Percentiles rank a stretch among this genome's conserved stretches.
Evolutionary conservation across 2,888 invertebrate species (phyloP).

Genomic region (Vanessa cardui): DNA sequence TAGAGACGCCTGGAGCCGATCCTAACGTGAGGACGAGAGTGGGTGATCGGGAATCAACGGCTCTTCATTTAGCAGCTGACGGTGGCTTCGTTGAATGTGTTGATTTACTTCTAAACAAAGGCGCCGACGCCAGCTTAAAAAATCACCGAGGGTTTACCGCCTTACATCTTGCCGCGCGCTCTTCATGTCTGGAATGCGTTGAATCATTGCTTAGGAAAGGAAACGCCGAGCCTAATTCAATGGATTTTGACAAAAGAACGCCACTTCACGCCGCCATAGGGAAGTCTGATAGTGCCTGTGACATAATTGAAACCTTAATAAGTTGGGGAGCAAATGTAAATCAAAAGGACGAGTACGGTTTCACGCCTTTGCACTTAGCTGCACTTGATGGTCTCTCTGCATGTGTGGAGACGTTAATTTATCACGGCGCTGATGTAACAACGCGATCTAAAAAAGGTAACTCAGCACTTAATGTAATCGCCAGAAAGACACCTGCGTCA

Average conservation of each 20-base stretch:
- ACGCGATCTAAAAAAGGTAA: conserved; percentile 94
- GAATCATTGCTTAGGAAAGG: conserved; percentile 89
- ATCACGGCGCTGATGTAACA: conserved; percentile 94
- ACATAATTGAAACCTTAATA: conserved; percentile 90
- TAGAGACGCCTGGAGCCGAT: conserved; percentile 88
- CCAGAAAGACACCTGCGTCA: conserved; percentile 93
- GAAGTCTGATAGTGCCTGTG: conserved; percentile 91
- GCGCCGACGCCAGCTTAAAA: conserved; percentile 88
- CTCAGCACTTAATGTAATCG: conserved; percentile 92
- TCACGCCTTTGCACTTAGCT: conserved; percentile 92
- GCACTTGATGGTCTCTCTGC: conserved; percentile 92
- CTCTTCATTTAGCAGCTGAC: conserved; percentile 93
- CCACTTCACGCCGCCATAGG: conserved; percentile 92
- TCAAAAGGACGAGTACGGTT: conserved; percentile 92
- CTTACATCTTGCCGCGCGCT: conserved; percentile 91
- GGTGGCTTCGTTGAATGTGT: conserved; percentile 93
- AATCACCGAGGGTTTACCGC: conserved; percentile 93
- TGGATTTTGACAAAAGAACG: conserved; percentile 91
- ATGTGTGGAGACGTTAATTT: conserved; percentile 92
- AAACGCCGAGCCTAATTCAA: conserved; percentile 89
- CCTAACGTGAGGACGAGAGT: conserved; percentile 87
- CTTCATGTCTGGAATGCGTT: conserved; percentile 91
- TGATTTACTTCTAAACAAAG: conserved; percentile 87
- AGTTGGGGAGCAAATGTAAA: conserved; percentile 92
- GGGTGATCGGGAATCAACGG: conserved; percentile 89